A percentile compares a stretch with the other conserved stretches of the same genome.
These are phyloP conservation scores for Chrysolina oricalcia DNA, from an alignment of 2,888 invertebrate genomes.

Conservation along the genomic window DNA sequence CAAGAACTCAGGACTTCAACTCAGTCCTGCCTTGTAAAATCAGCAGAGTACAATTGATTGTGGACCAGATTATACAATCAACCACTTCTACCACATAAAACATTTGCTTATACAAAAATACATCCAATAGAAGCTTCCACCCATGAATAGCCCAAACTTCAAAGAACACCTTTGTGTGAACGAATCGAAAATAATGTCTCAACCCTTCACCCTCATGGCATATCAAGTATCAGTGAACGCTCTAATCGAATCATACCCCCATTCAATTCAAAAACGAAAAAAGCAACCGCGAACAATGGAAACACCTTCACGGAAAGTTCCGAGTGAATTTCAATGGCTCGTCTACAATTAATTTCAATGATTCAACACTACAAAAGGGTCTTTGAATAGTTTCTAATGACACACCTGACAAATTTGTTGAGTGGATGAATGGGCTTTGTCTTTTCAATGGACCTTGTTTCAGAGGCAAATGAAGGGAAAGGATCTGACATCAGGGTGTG, in stretches of 20 bases:
- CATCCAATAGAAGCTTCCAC: background rate
- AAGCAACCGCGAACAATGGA: conserved; percentile 33
- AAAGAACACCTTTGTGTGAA: conserved; percentile 4
- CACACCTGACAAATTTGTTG: conserved; percentile 51
- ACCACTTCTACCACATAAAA: too few species aligned
- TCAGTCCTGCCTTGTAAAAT: too few species aligned
- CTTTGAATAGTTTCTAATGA: conserved; percentile 57
- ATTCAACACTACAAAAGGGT: conserved; percentile 60
- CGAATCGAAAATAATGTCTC: background rate
- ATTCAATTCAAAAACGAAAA: conserved; percentile 34
- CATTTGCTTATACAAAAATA: background rate
- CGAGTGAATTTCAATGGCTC: conserved; percentile 60
- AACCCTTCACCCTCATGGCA: conserved; percentile 34
- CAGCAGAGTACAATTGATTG: too few species aligned
- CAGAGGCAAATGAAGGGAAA: conserved; percentile 4
- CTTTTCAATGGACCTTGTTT: conserved; percentile 15
- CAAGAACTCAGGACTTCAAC: too few species aligned
- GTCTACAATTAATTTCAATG: conserved; percentile 56
- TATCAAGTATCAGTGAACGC: conserved; percentile 49
- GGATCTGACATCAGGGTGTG: background rate
- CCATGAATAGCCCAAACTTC: background rate
- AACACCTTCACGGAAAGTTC: conserved; percentile 52
- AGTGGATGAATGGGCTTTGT: conserved; percentile 21
- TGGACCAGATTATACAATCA: too few species aligned
- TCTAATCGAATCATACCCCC: conserved; percentile 42